Percentiles rank a stretch among this genome's conserved stretches.
phyloP scores from a whole-genome alignment of 37 sponge, comb jelly and placozoan genomes.

The Beroe forskalii region DNA sequence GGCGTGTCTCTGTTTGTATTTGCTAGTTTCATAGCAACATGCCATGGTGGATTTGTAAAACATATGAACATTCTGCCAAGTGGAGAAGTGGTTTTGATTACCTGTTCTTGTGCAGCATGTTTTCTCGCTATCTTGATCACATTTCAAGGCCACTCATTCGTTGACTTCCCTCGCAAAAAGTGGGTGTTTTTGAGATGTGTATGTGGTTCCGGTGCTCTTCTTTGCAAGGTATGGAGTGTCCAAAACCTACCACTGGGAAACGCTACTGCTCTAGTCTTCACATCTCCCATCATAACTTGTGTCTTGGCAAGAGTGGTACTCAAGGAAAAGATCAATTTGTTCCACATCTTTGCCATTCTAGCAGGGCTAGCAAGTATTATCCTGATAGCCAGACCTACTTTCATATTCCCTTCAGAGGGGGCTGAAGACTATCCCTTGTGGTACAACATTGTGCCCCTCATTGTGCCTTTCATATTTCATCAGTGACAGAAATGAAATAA shows the following conservation, averaged over 20 bases:
- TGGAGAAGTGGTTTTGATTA: neutral
- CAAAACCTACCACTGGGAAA: slow-evolving; percentile 1
- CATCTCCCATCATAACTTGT: slow-evolving; percentile 5
- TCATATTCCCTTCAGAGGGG: neutral
- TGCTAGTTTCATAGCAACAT: neutral
- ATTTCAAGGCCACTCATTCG: neutral
- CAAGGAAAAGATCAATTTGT: neutral
- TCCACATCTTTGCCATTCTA: neutral
- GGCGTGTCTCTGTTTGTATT: neutral
- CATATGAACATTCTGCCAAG: neutral
- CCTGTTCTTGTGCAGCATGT: neutral
- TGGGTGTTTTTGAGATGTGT: neutral
- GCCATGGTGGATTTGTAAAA: neutral
- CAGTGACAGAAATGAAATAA: no score
- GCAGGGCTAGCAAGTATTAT: neutral
- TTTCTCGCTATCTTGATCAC: neutral
- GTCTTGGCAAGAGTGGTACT: neutral
- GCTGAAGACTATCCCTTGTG: neutral
- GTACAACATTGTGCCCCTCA: neutral
- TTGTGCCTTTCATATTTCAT: neutral
- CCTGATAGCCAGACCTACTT: neutral
- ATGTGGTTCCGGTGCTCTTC: neutral
- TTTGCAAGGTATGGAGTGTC: slow-evolving; percentile 32
- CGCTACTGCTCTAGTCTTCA: slow-evolving; percentile 31
- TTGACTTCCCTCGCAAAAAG: neutral